Evolutionary conservation across 2,797 vertebrate genomes (phyloP), one percentile per base, ranked within the genome.

Genomic region (Perodicticus potto): DNA sequence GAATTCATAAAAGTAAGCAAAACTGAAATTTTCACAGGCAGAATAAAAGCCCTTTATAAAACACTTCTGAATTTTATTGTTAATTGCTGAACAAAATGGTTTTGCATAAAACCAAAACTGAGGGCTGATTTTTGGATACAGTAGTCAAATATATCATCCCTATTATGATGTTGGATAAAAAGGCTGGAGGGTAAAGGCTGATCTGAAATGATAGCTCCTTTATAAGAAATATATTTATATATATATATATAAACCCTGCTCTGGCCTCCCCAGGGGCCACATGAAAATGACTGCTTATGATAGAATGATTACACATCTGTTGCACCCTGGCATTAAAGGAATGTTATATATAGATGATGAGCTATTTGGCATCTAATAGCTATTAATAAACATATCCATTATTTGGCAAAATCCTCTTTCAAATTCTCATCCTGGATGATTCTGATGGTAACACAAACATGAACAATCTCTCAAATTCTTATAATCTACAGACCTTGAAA

Each of bases 401-500:
- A 88, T 91, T 96, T 76, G 49, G 6, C 76, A 29, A 95, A 74
- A 77, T 63, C 22, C n/a, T 81, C 49, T 63, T 93, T 76, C 70
- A 91, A 95, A 84, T 94, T 69, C 53, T 84, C 16, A 63, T 81
- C 8, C 3, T 32, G 67, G 83, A 25, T 49, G 40, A 95, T 82
- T 91, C 61, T 92, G 65, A 40, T 27, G 43, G 53, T 53, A 74
- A 88, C 29, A 74, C 29, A 69, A 86, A 67, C 92, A 96, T 34
- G 37, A 49, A 25, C 12, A 73, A 89, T 37, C 27, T 80, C 53
- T 80, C 73, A 70, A 63, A 85, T 91, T 78, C 90, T 69, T 93
- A 88, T 96, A 90, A 93, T 74, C 82, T 55, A 80, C 76, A 93
- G 84, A 93, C 40, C 74, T 95, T 96, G 76, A 95, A 96, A 94